These are phyloP conservation scores for Kradibia gibbosae DNA, from an alignment of 1,140 invertebrate genomes.

Conservation along the genomic window DNA sequence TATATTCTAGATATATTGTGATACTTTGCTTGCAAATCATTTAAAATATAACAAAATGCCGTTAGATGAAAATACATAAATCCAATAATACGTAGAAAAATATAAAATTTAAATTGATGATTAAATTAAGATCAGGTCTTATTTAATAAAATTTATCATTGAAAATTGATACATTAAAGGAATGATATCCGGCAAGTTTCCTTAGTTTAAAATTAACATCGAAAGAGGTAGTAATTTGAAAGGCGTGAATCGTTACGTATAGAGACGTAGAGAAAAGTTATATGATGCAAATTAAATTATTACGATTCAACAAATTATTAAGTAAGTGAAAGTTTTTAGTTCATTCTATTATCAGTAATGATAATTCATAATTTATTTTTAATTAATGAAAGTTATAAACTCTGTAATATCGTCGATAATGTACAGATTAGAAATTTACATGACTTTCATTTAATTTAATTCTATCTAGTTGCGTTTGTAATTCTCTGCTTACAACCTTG, in stretches of 20 bases:
- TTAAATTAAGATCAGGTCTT: too few relatives aligned
- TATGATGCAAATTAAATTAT: constrained; percentile 1
- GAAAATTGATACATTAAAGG: background rate
- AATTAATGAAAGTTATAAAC: background rate
- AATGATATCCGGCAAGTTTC: background rate
- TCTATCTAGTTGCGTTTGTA: background rate
- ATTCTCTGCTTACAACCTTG: background rate
- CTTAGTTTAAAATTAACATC: background rate
- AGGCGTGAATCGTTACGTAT: background rate
- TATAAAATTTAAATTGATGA: too few relatives aligned
- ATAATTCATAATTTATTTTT: constrained; percentile 14
- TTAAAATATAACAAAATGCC: too few relatives aligned
- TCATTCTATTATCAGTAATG: background rate
- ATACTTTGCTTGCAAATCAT: too few relatives aligned
- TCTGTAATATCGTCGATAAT: background rate
- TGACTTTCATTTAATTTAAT: background rate
- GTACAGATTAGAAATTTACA: background rate
- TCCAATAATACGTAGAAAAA: too few relatives aligned
- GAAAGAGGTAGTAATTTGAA: background rate
- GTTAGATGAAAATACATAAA: too few relatives aligned
- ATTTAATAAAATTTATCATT: too few relatives aligned
- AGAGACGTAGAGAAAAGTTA: background rate
- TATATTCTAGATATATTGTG: too few relatives aligned
- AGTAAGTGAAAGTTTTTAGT: constrained; percentile 1
- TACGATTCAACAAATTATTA: constrained; percentile 4